A percentile compares a stretch with the other conserved stretches of the same genome.
Conservation (phyloP, 2,113 vertebrate species). For the Sigmodon hispidus region DNA sequence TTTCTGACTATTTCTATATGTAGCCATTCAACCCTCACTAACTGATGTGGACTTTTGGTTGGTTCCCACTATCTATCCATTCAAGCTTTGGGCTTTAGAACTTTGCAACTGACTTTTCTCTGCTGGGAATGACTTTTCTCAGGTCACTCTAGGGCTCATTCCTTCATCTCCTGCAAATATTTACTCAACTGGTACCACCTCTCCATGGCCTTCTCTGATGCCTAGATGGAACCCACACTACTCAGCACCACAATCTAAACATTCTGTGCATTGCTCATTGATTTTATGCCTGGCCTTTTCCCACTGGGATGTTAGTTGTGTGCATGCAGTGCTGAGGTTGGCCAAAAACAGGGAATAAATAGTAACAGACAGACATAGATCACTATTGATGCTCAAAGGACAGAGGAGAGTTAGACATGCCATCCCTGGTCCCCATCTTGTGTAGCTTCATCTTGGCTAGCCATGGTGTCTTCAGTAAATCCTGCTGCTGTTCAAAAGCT, state of each 20-base stretch:
- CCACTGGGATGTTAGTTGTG: neutral
- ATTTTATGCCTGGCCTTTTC: neutral
- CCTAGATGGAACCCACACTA: neutral
- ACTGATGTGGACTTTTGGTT: neutral
- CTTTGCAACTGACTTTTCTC: neutral
- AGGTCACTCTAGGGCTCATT: neutral
- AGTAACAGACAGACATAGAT: neutral
- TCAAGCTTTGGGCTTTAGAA: neutral
- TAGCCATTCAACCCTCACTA: neutral
- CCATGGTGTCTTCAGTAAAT: neutral
- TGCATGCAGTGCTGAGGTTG: neutral
- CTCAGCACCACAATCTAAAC: neutral
- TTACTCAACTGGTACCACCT: neutral
- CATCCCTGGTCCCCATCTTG: neutral
- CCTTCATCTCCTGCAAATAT: neutral
- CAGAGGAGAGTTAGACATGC: neutral
- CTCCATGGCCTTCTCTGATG: neutral
- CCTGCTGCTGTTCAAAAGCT: neutral
- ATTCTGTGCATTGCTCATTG: neutral
- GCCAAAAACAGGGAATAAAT: neutral
- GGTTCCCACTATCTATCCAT: too few species aligned
- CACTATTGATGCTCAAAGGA: neutral
- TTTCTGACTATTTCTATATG: neutral
- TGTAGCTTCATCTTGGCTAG: neutral
- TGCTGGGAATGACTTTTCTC: neutral